Evolutionary conservation across 2,113 vertebrate genomes (phyloP).

Genomic region (Aplodontia rufa): DNA sequence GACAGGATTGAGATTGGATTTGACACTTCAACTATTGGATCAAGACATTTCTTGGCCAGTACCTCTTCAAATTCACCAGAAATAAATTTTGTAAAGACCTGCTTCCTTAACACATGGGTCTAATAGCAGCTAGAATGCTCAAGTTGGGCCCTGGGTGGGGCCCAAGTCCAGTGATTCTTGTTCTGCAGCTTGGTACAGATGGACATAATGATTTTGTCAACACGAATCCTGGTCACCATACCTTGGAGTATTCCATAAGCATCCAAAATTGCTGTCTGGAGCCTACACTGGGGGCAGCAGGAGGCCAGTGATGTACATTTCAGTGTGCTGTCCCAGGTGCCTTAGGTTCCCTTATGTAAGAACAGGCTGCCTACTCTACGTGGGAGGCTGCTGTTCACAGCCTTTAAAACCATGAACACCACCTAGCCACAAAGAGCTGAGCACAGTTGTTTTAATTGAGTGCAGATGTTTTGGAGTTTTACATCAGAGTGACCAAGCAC

Average conservation of each 20-base stretch:
- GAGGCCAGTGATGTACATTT: neutral
- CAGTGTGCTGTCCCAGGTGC: neutral
- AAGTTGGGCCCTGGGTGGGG: conserved; percentile 91
- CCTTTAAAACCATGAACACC: conserved; percentile 86
- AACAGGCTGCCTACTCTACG: conserved; percentile 87
- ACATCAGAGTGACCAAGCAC: neutral
- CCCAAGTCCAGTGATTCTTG: conserved; percentile 91
- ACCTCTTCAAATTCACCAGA: conserved; percentile 88
- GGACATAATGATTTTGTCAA: conserved; percentile 94
- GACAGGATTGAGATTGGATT: conserved; percentile 89
- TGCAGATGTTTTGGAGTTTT: conserved; percentile 73
- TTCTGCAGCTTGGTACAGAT: conserved; percentile 91
- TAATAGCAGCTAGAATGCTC: conserved; percentile 92
- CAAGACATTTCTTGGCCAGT: conserved; percentile 90
- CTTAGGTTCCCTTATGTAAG: conserved; percentile 4
- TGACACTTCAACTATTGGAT: conserved; percentile 90
- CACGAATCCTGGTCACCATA: conserved; percentile 90
- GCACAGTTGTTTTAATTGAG: conserved; percentile 87
- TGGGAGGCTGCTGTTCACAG: conserved; percentile 66
- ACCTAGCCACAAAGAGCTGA: conserved; percentile 64
- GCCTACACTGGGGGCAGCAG: conserved; percentile 74
- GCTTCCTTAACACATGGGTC: conserved; percentile 95
- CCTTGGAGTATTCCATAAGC: conserved; percentile 93
- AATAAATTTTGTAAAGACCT: conserved; percentile 94
- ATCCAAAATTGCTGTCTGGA: conserved; percentile 92